phyloP scores from a whole-genome alignment of 2,797 vertebrate species.

The Presbytis comata region DNA sequence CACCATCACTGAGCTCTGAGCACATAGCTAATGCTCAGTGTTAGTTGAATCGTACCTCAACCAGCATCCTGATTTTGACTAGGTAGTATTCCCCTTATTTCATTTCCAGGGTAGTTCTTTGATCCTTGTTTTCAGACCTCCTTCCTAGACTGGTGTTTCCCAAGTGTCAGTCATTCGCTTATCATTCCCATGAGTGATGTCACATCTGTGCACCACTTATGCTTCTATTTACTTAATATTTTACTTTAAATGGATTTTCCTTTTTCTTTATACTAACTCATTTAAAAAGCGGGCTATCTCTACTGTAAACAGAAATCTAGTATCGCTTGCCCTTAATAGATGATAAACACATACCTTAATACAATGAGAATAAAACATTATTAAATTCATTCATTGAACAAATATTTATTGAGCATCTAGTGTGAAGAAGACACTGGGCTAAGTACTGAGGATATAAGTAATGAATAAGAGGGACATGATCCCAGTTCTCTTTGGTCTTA shows the following conservation, averaged over 20 bases:
- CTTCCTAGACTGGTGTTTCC: neutral
- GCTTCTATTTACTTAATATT: neutral
- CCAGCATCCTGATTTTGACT: neutral
- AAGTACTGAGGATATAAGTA: neutral
- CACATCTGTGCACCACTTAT: neutral
- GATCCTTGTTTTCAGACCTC: neutral
- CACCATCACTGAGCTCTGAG: neutral
- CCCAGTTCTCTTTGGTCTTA: neutral
- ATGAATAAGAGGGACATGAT: neutral
- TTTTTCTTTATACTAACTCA: neutral
- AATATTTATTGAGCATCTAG: neutral
- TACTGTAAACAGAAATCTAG: neutral
- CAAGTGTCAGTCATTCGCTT: neutral
- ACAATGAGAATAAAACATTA: neutral
- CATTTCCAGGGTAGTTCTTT: neutral
- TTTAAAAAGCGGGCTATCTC: neutral
- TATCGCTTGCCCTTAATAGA: neutral
- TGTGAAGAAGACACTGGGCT: neutral
- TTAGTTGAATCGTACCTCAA: neutral
- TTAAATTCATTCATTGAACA: neutral
- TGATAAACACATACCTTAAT: neutral
- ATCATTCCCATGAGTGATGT: neutral
- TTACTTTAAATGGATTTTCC: neutral
- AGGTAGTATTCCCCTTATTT: neutral
- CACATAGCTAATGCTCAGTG: neutral